phyloP scores from a whole-genome alignment of 2,113 vertebrate species.

The Hippocampus zosterae region DNA sequence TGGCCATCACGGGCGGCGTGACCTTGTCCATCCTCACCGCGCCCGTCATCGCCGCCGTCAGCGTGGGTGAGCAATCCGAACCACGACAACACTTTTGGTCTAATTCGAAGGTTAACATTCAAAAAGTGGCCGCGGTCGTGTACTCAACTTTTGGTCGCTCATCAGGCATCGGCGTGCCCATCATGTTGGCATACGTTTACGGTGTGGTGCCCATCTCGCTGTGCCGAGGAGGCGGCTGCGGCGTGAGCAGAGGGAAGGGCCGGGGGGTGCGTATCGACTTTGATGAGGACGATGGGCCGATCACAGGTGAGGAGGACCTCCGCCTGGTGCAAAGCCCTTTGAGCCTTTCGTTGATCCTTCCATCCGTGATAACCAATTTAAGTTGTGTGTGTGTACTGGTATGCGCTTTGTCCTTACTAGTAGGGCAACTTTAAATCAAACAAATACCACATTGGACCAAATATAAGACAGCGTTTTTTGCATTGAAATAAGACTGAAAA shows the following conservation, averaged over 20 bases:
- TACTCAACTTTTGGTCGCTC: neutral
- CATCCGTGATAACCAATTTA: too few species aligned
- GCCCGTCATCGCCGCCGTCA: slow-evolving; percentile 95
- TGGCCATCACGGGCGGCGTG: slow-evolving; percentile 95
- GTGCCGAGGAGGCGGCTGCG: slow-evolving; percentile 93
- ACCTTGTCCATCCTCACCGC: slow-evolving; percentile 93
- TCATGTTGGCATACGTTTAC: slow-evolving; percentile 98
- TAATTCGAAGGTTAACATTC: too few species aligned
- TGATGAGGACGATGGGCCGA: slow-evolving; percentile 94
- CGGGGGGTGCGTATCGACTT: slow-evolving; percentile 96
- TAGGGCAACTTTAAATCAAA: too few species aligned
- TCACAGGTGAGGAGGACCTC: slow-evolving; percentile 80
- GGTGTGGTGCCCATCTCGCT: slow-evolving; percentile 96
- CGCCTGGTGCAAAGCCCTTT: too few species aligned
- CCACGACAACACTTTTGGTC: too few species aligned
- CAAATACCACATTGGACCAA: too few species aligned
- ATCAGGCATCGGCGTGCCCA: slow-evolving; percentile 94
- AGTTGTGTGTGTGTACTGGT: too few species aligned
- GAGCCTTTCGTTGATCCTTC: too few species aligned
- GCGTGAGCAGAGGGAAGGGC: slow-evolving; percentile 92
- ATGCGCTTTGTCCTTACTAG: too few species aligned
- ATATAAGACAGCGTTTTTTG: too few species aligned
- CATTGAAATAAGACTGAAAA: too few species aligned
- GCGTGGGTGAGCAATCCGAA: slow-evolving; percentile 80
- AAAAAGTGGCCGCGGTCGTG: too few species aligned